Evolutionary conservation across 2,797 vertebrate genomes (phyloP).

Genomic region (Discoglossus pictus): DNA sequence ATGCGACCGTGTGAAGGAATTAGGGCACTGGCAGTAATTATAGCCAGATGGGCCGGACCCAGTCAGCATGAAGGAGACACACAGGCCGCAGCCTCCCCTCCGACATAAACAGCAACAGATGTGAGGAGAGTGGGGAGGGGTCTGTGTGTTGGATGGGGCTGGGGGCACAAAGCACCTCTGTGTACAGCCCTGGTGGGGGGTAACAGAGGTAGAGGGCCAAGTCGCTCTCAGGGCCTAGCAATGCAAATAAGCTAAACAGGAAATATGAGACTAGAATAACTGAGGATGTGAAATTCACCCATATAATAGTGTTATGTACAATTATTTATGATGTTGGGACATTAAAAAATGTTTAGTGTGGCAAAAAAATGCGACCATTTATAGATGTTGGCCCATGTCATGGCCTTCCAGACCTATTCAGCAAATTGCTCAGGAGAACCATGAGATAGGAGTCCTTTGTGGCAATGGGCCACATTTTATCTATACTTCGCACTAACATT

Average conservation of each 20-base stretch:
- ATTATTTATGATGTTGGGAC: too few species aligned
- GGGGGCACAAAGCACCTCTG: constrained; percentile 2
- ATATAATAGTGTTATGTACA: too few species aligned
- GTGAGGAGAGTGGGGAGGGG: constrained; percentile 25
- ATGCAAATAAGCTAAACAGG: background rate
- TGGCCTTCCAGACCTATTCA: too few species aligned
- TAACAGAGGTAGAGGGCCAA: background rate
- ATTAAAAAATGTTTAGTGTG: too few species aligned
- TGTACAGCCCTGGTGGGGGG: background rate
- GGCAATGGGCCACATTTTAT: too few species aligned
- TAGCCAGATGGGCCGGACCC: constrained; percentile 27
- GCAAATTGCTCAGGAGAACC: too few species aligned
- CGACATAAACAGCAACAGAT: constrained; percentile 57
- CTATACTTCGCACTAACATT: too few species aligned
- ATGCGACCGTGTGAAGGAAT: constrained; percentile 39
- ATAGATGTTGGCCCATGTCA: too few species aligned
- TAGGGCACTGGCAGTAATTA: constrained; percentile 40
- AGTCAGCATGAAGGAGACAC: constrained; percentile 24
- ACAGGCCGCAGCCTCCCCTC: constrained; percentile 12
- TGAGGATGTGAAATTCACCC: too few species aligned
- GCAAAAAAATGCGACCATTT: too few species aligned
- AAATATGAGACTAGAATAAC: too few species aligned
- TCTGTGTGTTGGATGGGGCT: background rate
- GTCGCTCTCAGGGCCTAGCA: background rate
- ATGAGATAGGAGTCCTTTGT: too few species aligned